Base-by-base conservation (phyloP, 2,797 vertebrate genomes). In the Spea hammondii region DNA sequence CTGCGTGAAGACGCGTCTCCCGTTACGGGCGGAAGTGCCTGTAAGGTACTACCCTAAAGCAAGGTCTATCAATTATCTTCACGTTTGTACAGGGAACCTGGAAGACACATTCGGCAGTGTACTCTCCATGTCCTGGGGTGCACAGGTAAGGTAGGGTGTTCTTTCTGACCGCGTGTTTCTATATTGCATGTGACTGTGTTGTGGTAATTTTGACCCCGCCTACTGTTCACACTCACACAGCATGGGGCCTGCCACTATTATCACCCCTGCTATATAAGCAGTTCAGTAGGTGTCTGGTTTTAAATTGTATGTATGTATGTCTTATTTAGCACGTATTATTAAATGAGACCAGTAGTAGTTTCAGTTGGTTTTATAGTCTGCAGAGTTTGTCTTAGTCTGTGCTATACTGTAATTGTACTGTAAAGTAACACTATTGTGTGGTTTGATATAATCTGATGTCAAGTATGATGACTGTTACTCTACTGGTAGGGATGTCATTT, bases 21-120 rank as follows among this genome's bases (percentile, higher is more conserved):
- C 50, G 72, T 50, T 70, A 49, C 49, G 74, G 78, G 78, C 78
- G 78, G 78, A 80, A 80, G 78, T 80, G 74, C 78, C 77, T 79
- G 62, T 32, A 45, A 47, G 49, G n/a, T 75, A 55, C 65, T 69
- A 67, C 66, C 10, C 72, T 75, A 72, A 12, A 14, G 55, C 48
- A 74, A 74, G 65, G 14, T n/a, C 49, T 14, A 47, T 10, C 5
- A 12, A 55, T 70, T 54, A 8, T 10, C 47, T 32, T 45, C 11
- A 54, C 44, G 13, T 13, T 8, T 5, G 4, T 1, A n/a, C 54
- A 10, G 60, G 13, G 13, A 12, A 45, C 60, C 46, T 6, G 53
- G 7, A 62, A 12, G 44, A 78, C 12, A 9, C 32, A 60, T n/a
- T 2, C 50, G 9, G 13, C 32, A 69, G 51, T 49, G 10, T 3